A percentile compares a stretch with the other conserved stretches of the same genome.
Evolutionary conservation across 1,140 invertebrate genomes (phyloP).

Genomic region (Eurosta solidaginis): DNA sequence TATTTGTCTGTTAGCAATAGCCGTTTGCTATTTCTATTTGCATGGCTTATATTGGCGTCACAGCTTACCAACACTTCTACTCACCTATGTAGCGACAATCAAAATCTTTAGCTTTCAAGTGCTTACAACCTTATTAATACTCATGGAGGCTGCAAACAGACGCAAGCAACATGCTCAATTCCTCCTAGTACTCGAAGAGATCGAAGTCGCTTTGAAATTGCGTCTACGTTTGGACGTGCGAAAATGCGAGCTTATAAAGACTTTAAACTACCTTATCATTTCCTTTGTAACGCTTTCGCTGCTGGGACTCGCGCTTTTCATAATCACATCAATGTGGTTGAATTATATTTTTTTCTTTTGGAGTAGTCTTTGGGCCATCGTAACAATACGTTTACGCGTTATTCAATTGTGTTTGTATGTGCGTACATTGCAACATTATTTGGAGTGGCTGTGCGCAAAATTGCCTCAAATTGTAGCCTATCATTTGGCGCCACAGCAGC

Average conservation of each 20-base stretch:
- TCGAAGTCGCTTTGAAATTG: not conserved
- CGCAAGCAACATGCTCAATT: not conserved
- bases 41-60: not conserved
- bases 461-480: constrained; percentile 23
- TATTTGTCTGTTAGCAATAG: not conserved
- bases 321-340: not conserved
- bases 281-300: not conserved
- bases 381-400: constrained; percentile 25
- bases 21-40: not conserved
- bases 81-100: not conserved
- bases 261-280: no score
- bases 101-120: not conserved
- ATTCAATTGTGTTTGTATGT: constrained; percentile 31
- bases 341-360: constrained; percentile 28
- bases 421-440: not conserved
- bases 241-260: no score
- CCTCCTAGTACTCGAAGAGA: not conserved
- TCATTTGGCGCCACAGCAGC: not conserved
- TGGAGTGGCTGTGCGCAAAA: not conserved
- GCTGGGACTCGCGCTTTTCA: not conserved
- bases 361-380: not conserved
- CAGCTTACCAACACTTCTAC: not conserved
- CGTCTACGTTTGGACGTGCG: not conserved
- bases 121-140: not conserved
- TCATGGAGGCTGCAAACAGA: not conserved